Evolutionary conservation across 2,797 vertebrate genomes (phyloP), one percentile per base, ranked within the genome.

Genomic region (Salarias fasciatus): DNA sequence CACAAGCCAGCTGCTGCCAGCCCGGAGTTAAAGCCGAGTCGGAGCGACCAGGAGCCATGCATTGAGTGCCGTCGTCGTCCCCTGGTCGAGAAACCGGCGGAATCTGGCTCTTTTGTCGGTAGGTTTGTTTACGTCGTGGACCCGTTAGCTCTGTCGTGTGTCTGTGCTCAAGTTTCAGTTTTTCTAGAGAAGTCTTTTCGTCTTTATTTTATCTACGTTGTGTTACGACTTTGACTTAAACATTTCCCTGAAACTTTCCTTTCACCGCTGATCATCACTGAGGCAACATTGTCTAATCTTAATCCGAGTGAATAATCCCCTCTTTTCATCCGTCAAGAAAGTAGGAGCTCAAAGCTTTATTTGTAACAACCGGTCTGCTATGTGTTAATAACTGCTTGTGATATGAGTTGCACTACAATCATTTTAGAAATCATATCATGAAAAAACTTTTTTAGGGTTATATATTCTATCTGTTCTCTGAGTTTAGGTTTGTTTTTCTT

Each of bases 121-220:
- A 51, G 82, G 86, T 86, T 81, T 85, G 77, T 80, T 84, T 66
- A 72, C 79, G 57, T 56, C 28, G 1, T 38, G 42, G 11, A 35
- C 42, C 47, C 0, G 15, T 33, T 36, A 30, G 53, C 46, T 35
- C 5, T 8, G 4, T n/a, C 8, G 41, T 31, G 4, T 13, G 0
- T 11, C 15, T 11, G 44, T 12, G 60, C 48, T 58, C 29, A 33
- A 48, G 46, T 33, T 33, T 62, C 8, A 38, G 1, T 2, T 59
- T 37, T 4, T 28, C 4, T 2, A 28, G 6, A 11, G 4, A 31
- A 29, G 28, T 38, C 1, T 29, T 42, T 10, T 61, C 24, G 10
- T 24, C 2, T 24, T 4, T 18, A 14, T 43, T 9, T 9, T 35
- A 6, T 35, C 35, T 35, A 24, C 18, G 18, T 24, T 24, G 24